These are phyloP conservation scores for Physella acuta DNA, from an alignment of 1,140 invertebrate species.

Conservation along the genomic window DNA sequence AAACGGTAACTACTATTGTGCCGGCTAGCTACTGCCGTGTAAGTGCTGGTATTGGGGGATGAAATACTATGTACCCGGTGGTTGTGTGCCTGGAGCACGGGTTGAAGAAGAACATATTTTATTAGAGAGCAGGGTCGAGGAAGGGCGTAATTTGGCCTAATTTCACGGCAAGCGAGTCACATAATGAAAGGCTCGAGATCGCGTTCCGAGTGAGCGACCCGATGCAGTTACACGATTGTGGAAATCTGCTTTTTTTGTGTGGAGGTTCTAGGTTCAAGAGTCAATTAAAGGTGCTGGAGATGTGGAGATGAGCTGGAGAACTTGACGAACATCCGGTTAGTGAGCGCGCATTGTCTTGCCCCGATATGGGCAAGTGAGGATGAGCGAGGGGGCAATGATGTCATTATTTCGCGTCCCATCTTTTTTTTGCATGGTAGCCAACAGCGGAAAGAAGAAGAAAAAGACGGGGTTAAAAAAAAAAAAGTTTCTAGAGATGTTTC, in stretches of 20 bases:
- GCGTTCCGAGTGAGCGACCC: not conserved
- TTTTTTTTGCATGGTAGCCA: no score
- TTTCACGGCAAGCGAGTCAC: not conserved
- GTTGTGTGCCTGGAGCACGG: not conserved
- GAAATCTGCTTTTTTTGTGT: conserved; percentile 6
- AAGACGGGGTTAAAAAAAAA: no score
- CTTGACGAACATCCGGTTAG: no score
- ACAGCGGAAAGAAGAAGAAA: no score
- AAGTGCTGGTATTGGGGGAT: not conserved
- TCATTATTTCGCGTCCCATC: conserved; percentile 6
- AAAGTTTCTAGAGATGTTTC: no score
- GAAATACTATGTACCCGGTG: not conserved
- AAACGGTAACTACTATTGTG: no score
- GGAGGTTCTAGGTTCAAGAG: conserved; percentile 9
- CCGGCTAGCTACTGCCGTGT: no score
- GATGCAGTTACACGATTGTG: not conserved
- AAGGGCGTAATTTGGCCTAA: conserved; percentile 12
- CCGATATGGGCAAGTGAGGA: conserved; percentile 6
- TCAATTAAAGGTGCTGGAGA: conserved; percentile 17
- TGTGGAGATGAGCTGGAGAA: not conserved
- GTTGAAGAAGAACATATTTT: not conserved
- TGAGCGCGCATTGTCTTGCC: conserved; percentile 3
- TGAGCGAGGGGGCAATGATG: not conserved
- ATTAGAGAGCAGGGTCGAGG: not conserved
- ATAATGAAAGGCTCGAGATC: not conserved